Base-by-base conservation (phyloP, 2,113 vertebrate species). In the Ptychochromis oligacanthus region DNA sequence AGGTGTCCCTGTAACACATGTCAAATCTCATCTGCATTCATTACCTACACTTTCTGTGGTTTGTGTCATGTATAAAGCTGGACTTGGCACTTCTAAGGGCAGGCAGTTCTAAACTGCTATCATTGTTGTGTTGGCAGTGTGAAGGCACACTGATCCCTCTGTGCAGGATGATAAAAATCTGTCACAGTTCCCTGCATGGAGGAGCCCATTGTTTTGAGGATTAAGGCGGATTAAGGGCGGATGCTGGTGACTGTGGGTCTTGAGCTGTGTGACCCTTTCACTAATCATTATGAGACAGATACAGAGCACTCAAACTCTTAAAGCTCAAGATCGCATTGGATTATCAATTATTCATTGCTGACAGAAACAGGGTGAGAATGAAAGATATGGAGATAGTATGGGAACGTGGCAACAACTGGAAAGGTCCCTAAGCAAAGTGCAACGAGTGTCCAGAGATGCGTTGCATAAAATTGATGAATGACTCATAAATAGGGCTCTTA, bases 131-230 rank as follows among this genome's bases (percentile, higher is more conserved):
- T 79, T 91, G 90, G 83, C 86, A 81, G 81, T 76, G 84, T 77
- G 77, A 87, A 82, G 75, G 74, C 60, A 12, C 83, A 56, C 84
- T 93, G 90, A 94, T 95, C 93, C 90, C 83, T 85, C 80, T 62
- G 87, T 94, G 91, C 89, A 34, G 80, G 83, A 88, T 88, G 94
- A 96, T 94, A 90, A 75, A 93, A 95, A 95, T 95, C 93, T 93
- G 91, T 88, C 89, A 86, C 91, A 87, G 87, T 93, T 88, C 74
- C 88, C 72, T 89, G 91, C 88, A 83, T 78, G 52, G 91, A 88
- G 78, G 89, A 93, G 62, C 90, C 94, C 86, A 91, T 95, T 95
- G 94, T 95, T 95, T 95, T 86, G 87, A 91, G 90, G 94, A 94
- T 94, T 95, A 94, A 20, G 82, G 75, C 52, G 87, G 93, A 94